Evolutionary conservation across 1,140 invertebrate genomes (phyloP).

Genomic region (Sesamia nonagrioides): DNA sequence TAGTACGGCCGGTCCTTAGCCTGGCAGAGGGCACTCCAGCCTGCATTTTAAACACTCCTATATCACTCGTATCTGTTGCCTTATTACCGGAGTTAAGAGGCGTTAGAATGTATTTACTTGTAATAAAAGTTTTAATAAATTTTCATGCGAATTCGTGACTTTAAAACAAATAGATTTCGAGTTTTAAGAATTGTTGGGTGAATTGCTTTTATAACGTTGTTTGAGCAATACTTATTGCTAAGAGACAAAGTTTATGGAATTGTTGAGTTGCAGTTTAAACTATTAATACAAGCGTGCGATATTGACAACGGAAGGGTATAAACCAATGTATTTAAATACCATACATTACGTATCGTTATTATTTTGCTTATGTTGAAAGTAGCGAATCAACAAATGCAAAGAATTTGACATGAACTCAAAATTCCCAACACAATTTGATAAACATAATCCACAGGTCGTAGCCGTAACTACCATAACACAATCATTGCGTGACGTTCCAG

Average conservation of each 20-base stretch:
- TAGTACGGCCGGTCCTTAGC: slow-evolving; percentile 22
- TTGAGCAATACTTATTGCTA: not conserved
- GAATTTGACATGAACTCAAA: too few relatives aligned
- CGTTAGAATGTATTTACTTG: slow-evolving; percentile 23
- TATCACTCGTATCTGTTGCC: not conserved
- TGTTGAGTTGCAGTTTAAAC: not conserved
- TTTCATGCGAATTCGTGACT: slow-evolving; percentile 33
- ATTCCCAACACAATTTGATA: too few relatives aligned
- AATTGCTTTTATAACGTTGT: slow-evolving; percentile 25
- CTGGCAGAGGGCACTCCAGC: not conserved
- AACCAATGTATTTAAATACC: too few relatives aligned
- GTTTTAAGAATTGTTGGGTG: slow-evolving; percentile 27
- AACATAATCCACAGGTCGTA: too few relatives aligned
- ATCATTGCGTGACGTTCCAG: not conserved
- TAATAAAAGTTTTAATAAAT: slow-evolving; percentile 42
- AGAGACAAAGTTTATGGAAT: slow-evolving; percentile 1
- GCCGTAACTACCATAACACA: too few relatives aligned
- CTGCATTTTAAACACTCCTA: slow-evolving; percentile 26
- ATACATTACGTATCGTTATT: too few relatives aligned
- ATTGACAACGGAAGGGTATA: not conserved
- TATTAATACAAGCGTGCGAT: not conserved
- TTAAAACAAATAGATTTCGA: not conserved
- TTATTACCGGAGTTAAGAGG: slow-evolving; percentile 1
- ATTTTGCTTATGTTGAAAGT: too few relatives aligned
- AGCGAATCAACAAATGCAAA: too few relatives aligned